These are phyloP conservation scores for Falcaria lacertinaria DNA, from an alignment of 2,888 invertebrate species.

Conservation along the genomic window DNA sequence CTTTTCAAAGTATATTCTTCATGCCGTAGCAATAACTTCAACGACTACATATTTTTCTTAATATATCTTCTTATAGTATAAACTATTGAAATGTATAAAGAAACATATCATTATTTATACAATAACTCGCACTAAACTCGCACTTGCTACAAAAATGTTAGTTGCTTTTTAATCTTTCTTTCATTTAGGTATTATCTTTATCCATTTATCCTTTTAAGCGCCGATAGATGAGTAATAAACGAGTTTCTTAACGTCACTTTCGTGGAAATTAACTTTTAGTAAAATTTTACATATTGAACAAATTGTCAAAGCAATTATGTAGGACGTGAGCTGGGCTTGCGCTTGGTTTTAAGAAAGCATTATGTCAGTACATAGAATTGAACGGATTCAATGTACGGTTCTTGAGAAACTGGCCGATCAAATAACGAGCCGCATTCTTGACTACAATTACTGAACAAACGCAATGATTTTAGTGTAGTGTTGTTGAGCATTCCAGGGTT, in stretches of 20 bases:
- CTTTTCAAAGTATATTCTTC: no score
- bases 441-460: conserved; percentile 36
- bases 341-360: conserved; percentile 63
- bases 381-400: conserved; percentile 47
- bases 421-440: conserved; percentile 51
- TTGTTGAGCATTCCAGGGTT: background rate
- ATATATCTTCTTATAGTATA: no score
- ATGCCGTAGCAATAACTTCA: no score
- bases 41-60: no score
- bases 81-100: no score
- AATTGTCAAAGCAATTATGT: conserved; percentile 1
- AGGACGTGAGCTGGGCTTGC: conserved; percentile 19
- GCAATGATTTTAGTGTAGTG: conserved; percentile 10
- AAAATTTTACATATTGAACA: conserved; percentile 1
- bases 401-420: conserved; percentile 51
- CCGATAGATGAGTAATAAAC: background rate
- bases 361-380: conserved; percentile 50
- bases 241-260: background rate
- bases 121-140: no score
- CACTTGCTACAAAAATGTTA: no score
- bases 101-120: no score
- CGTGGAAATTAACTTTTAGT: background rate
- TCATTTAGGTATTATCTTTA: background rate
- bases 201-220: background rate
- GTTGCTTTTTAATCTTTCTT: background rate